These are phyloP conservation scores for Parazoanthus swiftii DNA, from an alignment of 92 coral and sea anemone species.

Conservation along the genomic window DNA sequence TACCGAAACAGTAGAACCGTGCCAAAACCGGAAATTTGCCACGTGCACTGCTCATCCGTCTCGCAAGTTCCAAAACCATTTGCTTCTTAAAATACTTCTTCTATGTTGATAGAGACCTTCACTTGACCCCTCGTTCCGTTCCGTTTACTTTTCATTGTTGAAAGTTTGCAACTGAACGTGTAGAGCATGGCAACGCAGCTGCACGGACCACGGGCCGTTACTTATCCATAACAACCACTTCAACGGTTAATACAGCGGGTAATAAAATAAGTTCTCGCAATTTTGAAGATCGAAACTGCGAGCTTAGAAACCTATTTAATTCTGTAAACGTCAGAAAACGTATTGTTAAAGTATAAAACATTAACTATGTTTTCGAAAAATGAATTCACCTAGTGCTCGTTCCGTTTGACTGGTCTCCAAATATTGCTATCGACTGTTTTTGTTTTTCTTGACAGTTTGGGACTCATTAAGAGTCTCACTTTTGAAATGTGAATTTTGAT, in stretches of 20 bases:
- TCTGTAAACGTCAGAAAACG: background rate
- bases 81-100: background rate
- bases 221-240: background rate
- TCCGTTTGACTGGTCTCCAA: background rate
- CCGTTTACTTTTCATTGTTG: slow-evolving; percentile 21
- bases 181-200: slow-evolving; percentile 27
- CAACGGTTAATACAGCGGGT: background rate
- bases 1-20: background rate
- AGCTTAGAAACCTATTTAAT: background rate
- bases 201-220: slow-evolving; percentile 8
- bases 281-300: background rate
- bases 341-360: background rate
- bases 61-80: background rate
- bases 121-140: slow-evolving; percentile 36
- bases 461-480: background rate
- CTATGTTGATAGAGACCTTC: background rate
- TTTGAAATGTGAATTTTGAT: background rate
- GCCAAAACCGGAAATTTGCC: background rate
- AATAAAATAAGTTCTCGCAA: background rate
- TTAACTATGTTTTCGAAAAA: background rate
- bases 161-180: slow-evolving; percentile 18
- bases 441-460: background rate
- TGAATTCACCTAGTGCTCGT: background rate
- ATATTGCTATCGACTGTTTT: background rate
- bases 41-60: background rate